These are phyloP conservation scores for Choristoneura fumiferana DNA, from an alignment of 1,140 invertebrate genomes.

Conservation along the genomic window DNA sequence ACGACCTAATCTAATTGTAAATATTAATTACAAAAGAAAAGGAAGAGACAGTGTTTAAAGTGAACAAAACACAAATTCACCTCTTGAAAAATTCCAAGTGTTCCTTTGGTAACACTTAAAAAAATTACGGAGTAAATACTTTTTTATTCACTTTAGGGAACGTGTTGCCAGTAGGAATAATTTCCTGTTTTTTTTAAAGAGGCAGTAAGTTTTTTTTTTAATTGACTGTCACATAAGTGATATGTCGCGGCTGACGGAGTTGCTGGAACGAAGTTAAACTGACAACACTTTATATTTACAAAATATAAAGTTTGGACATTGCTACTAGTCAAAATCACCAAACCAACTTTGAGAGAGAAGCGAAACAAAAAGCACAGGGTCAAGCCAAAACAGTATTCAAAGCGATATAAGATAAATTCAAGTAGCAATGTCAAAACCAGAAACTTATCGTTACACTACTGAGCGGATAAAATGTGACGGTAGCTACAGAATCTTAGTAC, in stretches of 20 bases:
- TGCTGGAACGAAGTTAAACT: slow-evolving; percentile 32
- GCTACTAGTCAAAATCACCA: slow-evolving; percentile 45
- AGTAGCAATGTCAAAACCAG: slow-evolving; percentile 75
- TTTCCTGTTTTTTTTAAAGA: slow-evolving; percentile 26
- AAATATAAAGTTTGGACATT: slow-evolving; percentile 67
- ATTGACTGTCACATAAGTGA: slow-evolving; percentile 71
- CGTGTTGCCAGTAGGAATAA: slow-evolving; percentile 12
- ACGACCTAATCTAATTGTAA: slow-evolving; percentile 55
- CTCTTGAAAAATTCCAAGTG: slow-evolving; percentile 19
- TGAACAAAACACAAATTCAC: slow-evolving; percentile 31
- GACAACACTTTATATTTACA: slow-evolving; percentile 60
- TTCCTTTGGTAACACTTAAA: background rate
- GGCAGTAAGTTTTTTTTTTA: slow-evolving; percentile 47
- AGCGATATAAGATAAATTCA: slow-evolving; percentile 24
- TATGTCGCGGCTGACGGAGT: slow-evolving; percentile 52
- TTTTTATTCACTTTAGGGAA: too few relatives aligned
- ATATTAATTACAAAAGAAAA: slow-evolving; percentile 52
- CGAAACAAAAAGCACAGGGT: slow-evolving; percentile 30
- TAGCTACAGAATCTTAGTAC: slow-evolving; percentile 46
- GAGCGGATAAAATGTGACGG: slow-evolving; percentile 55
- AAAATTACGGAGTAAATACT: too few relatives aligned
- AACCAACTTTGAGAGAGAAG: slow-evolving; percentile 71
- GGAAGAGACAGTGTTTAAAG: slow-evolving; percentile 46
- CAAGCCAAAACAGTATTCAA: slow-evolving; percentile 28
- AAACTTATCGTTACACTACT: slow-evolving; percentile 50